A percentile compares a stretch with the other conserved stretches of the same genome.
These are phyloP conservation scores for Parambassis ranga DNA, from an alignment of 2,797 vertebrate species.

Conservation along the genomic window DNA sequence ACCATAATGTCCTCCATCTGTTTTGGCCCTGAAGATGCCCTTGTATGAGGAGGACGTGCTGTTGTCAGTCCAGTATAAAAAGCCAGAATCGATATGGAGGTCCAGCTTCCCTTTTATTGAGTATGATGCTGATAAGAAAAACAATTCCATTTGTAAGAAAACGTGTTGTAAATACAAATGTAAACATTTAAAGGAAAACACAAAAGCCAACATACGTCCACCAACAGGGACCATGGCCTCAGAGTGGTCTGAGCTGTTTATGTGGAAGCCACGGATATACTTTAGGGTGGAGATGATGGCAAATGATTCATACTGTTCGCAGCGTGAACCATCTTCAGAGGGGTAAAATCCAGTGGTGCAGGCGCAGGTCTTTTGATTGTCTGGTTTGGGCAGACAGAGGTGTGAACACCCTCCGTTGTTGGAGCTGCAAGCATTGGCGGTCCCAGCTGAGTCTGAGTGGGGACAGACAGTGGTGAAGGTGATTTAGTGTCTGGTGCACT, in stretches of 20 bases:
- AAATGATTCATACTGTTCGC: conserved; percentile 76
- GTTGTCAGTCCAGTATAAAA: conserved; percentile 76
- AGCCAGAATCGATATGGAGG: conserved; percentile 73
- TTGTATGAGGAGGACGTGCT: conserved; percentile 51
- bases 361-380: conserved; percentile 71
- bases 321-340: conserved; percentile 68
- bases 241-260: conserved; percentile 81
- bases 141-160: too few relatives aligned
- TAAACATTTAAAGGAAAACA: not conserved
- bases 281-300: conserved; percentile 68
- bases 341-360: conserved; percentile 77
- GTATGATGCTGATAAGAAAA: conserved; percentile 54
- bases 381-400: conserved; percentile 77
- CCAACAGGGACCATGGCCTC: conserved; percentile 79
- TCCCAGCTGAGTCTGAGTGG: conserved; percentile 69
- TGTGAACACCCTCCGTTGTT: conserved; percentile 80
- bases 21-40: conserved; percentile 71
- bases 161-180: too few relatives aligned
- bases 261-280: conserved; percentile 78
- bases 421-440: conserved; percentile 73
- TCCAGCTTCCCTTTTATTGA: conserved; percentile 60
- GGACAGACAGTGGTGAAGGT: not conserved
- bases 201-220: conserved; percentile 64
- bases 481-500: too few relatives aligned
- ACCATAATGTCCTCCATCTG: conserved; percentile 65